Evolutionary conservation across 2,797 vertebrate genomes (phyloP), one percentile per base, ranked within the genome.

Genomic region (Salarias fasciatus): DNA sequence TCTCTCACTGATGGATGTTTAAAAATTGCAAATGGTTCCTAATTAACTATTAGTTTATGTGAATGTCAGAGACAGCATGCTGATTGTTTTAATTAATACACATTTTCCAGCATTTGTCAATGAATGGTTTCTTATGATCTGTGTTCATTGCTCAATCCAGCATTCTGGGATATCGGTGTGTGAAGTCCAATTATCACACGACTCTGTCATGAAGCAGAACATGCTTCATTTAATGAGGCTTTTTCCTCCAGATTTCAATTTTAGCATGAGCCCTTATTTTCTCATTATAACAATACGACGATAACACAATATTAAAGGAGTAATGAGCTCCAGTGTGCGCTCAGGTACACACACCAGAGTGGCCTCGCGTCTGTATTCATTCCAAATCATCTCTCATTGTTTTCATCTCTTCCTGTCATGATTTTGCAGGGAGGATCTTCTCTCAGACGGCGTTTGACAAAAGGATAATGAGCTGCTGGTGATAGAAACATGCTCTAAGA

Each of bases 391-490:
- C 61, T 72, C 47, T 65, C 56, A 52, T 64, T 70, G 55, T 67
- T 73, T 72, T 75, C 44, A 63, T 75, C 58, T 60, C 43, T 57
- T 45, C 42, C 64, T 41, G 51, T 69, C 62, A 50, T 31, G 45
- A 64, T 62, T 12, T 41, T 46, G 50, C 24, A 12, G 69, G 56
- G 45, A 74, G 53, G 53, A 69, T 18, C 11, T 47, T 28, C 46
- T 44, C 58, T 60, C 55, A 61, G 53, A 61, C 48, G 42, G 43
- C 33, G 9, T 58, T 49, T 68, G 63, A 63, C 51, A 28, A 50
- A 50, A 50, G 18, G 60, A 72, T 72, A 72, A 79, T 74, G 69
- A 82, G 56, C 49, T 37, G 62, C 44, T 30, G 36, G 66, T 72
- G 58, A 75, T 49, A 54, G 44, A 71, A 69, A 72, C 33, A 60